A percentile compares a stretch with the other conserved stretches of the same genome.
phyloP scores from a whole-genome alignment of 2,888 invertebrate species.

The Callosobruchus maculatus region DNA sequence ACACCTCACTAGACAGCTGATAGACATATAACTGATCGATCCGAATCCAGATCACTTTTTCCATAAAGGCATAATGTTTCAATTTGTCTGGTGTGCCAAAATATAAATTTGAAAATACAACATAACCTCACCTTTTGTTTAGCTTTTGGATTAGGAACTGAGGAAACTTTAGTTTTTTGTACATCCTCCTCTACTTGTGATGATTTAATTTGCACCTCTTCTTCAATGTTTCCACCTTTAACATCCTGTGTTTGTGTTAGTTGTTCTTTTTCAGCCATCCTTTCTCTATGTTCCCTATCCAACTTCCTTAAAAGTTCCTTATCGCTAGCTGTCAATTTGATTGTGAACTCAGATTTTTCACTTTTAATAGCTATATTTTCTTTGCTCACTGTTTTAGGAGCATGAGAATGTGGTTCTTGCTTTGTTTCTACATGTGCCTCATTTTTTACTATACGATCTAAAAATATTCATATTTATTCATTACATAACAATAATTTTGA shows the following conservation, averaged over 20 bases:
- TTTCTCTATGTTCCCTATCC: conserved; percentile 52
- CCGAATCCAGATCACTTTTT: no score
- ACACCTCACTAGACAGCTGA: no score
- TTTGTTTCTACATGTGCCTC: background rate
- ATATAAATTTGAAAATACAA: no score
- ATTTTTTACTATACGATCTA: background rate
- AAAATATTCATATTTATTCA: background rate
- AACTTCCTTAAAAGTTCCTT: conserved; percentile 50
- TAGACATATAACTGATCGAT: no score
- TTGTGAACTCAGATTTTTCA: conserved; percentile 40
- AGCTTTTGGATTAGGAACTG: conserved; percentile 38
- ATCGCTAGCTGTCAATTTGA: conserved; percentile 52
- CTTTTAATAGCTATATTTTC: conserved; percentile 4
- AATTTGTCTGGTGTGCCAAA: no score
- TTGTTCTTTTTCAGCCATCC: conserved; percentile 23
- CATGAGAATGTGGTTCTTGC: background rate
- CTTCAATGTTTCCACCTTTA: conserved; percentile 15
- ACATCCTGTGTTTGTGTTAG: conserved; percentile 15
- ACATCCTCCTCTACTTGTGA: background rate
- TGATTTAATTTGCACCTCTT: conserved; percentile 11
- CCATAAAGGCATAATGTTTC: no score
- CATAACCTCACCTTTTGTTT: conserved; percentile 33
- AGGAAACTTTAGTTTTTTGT: conserved; percentile 16
- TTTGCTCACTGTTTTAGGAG: background rate
- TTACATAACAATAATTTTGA: background rate